Evolutionary conservation across 2,797 vertebrate genomes (phyloP).

Genomic region (Typhlichthys subterraneus): DNA sequence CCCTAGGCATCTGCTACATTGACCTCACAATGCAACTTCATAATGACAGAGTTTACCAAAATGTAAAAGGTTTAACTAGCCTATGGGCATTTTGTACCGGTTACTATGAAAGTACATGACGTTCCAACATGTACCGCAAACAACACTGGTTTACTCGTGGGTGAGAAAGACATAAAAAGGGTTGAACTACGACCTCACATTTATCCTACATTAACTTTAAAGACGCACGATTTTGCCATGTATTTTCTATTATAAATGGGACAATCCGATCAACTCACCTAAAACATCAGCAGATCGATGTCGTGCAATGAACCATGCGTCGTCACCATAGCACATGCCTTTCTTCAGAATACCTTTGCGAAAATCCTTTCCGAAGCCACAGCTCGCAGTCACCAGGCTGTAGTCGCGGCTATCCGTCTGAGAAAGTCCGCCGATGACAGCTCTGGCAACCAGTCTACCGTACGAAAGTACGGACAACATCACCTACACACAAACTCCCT

Average conservation of each 20-base stretch:
- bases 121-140: not conserved
- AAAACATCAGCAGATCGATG: constrained; percentile 89
- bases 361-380: constrained; percentile 97
- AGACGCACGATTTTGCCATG: constrained; percentile 48
- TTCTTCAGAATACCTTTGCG: constrained; percentile 98
- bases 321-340: constrained; percentile 97
- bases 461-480: constrained; percentile 77
- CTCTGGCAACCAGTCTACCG: constrained; percentile 93
- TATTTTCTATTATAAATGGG: constrained; percentile 70
- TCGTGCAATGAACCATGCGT: constrained; percentile 93
- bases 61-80: constrained; percentile 25
- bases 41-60: no score
- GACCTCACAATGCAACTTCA: constrained; percentile 63
- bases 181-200: constrained; percentile 29
- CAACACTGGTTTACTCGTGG: not conserved
- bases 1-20: constrained; percentile 26
- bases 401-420: constrained; percentile 97
- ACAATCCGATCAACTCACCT: constrained; percentile 95
- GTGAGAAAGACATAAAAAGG: not conserved
- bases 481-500: constrained; percentile 63
- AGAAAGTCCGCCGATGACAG: constrained; percentile 94
- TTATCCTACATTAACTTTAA: not conserved
- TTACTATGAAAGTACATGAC: not conserved
- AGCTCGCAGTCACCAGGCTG: constrained; percentile 93
- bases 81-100: not conserved